These are phyloP conservation scores for Mesorhabditis spiculigera DNA, from an alignment of 2,888 invertebrate genomes.

Conservation along the genomic window DNA sequence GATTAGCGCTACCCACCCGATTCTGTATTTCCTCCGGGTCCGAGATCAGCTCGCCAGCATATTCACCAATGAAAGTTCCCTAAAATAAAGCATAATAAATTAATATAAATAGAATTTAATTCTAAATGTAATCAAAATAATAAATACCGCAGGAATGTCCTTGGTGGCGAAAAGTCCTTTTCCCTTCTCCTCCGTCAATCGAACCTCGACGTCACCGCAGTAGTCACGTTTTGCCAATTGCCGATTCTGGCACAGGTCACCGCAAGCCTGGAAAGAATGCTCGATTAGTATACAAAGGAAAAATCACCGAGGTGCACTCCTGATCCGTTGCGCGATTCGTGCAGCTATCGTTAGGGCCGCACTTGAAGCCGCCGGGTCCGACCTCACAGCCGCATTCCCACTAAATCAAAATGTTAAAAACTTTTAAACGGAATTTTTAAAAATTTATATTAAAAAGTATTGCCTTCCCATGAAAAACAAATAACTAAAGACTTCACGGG, in stretches of 20 bases:
- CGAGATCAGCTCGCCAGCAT: not conserved
- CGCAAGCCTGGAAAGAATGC: not conserved
- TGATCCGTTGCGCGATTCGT: not conserved
- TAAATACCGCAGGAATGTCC: not conserved
- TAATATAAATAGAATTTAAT: not conserved
- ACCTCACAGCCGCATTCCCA: too few species aligned
- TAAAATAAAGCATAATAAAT: not conserved
- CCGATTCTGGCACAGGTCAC: not conserved
- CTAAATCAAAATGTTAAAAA: too few species aligned
- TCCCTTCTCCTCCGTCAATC: not conserved
- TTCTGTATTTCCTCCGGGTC: not conserved
- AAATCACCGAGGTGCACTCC: not conserved
- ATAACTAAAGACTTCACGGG: too few species aligned
- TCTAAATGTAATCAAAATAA: too few species aligned
- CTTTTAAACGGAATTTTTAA: too few species aligned
- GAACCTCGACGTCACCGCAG: not conserved
- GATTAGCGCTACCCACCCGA: not conserved
- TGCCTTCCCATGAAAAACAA: too few species aligned
- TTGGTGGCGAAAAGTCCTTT: not conserved
- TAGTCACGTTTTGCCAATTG: not conserved
- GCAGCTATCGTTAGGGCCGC: not conserved
- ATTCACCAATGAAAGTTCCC: slow-evolving; percentile 4
- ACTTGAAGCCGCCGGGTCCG: too few species aligned
- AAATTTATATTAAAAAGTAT: too few species aligned
- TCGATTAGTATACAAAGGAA: not conserved